Evolutionary conservation across 1,140 invertebrate genomes (phyloP), one percentile per base, ranked within the genome.

Genomic region (Drosophila mauritiana): DNA sequence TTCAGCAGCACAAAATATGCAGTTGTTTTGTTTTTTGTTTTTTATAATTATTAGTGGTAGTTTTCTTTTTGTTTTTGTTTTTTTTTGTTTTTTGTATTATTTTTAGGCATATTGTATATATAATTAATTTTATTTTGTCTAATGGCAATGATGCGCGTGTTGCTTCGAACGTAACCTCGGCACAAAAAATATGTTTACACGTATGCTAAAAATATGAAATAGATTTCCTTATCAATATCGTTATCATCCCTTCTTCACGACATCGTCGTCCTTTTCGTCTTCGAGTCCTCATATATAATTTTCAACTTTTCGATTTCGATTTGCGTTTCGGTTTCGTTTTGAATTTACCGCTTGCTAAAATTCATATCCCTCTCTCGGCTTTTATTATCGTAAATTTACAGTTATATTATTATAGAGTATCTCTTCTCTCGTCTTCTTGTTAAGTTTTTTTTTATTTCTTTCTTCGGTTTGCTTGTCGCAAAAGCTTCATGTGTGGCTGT

Each of bases 61-160:
- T 36, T 49, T 65, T 57, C 11, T 34, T 46, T 20, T 43, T 43
- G n/a, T 49, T 65, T 56, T 34, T 34, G 46, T 37, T 59, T 55
- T 37, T 59, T 55, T 74, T 67, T 52, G 17, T 55, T 73, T 68
- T 17, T 22, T 55, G 59, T 63, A 59, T 70, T 70, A 46, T 27
- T 39, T 43, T 34, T 73, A 73, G 69, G 69, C 69, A 75, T 75
- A 80, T 67, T 52, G 64, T 77, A 75, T 78, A 77, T 73, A 61
- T 79, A 68, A 79, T 65, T 84, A 69, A 74, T 68, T 80, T 84
- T 78, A 84, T 88, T 89, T 69, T 88, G 80, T 83, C 84, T 88
- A 88, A 88, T 88, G 84, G 84, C 84, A 88, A 88, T 88, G 84
- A 88, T 89, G 84, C 84, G 84, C 84, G 84, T 89, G 84, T 89